Evolutionary conservation across 2,797 vertebrate genomes (phyloP).

Genomic region (Cyprinella venusta): DNA sequence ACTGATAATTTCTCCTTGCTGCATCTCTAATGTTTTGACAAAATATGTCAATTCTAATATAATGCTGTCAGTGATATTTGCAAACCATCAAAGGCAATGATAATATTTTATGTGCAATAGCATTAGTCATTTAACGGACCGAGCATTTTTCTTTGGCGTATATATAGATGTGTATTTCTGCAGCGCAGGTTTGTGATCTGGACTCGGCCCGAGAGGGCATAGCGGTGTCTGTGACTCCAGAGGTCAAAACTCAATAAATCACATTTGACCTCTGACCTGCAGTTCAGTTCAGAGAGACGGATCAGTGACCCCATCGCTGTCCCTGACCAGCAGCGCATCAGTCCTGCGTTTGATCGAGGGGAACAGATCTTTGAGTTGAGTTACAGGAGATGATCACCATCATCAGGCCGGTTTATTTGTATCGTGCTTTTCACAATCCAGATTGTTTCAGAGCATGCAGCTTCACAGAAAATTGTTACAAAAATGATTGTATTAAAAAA

Average conservation of each 20-base stretch:
- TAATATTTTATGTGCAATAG: neutral
- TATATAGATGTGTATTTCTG: no score
- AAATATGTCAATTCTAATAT: conserved; percentile 6
- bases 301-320: conserved; percentile 49
- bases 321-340: conserved; percentile 54
- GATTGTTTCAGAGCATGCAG: neutral
- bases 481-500: neutral
- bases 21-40: conserved; percentile 16
- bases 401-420: neutral
- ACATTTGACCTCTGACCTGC: conserved; percentile 58
- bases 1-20: conserved; percentile 18
- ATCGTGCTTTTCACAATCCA: neutral
- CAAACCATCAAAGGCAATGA: conserved; percentile 4
- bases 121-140: neutral
- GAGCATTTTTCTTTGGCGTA: conserved; percentile 5
- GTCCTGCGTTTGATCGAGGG: conserved; percentile 32
- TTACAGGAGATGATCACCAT: conserved; percentile 11
- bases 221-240: conserved; percentile 39
- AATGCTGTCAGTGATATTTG: conserved; percentile 40
- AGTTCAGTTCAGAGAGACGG: conserved; percentile 43
- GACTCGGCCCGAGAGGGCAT: conserved; percentile 42
- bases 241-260: conserved; percentile 64
- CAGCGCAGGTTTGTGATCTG: conserved; percentile 36
- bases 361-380: conserved; percentile 35
- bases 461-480: neutral